Evolutionary conservation across 2,888 invertebrate species (phyloP).

Genomic region (Seira ritae): DNA sequence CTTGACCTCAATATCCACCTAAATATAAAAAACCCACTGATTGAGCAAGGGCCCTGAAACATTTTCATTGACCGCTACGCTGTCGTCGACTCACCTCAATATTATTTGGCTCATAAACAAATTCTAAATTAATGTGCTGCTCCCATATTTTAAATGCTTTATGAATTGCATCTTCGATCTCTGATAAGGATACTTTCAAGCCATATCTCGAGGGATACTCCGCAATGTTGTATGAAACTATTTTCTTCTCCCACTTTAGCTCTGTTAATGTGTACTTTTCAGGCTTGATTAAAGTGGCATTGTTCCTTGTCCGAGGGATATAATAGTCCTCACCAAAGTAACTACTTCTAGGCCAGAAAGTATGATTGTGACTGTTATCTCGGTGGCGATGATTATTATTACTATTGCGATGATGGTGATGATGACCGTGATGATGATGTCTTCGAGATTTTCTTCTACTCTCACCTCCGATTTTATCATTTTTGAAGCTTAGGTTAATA

Average conservation of each 20-base stretch:
- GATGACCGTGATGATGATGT: background rate
- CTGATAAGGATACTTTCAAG: conserved; percentile 32
- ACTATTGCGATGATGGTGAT: conserved; percentile 29
- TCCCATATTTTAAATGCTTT: conserved; percentile 67
- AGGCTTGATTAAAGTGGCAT: no score
- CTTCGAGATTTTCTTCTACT: background rate
- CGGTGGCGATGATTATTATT: background rate
- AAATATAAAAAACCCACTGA: no score
- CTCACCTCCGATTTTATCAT: conserved; percentile 13
- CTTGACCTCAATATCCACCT: conserved; percentile 74
- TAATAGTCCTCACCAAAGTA: no score
- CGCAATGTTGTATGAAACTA: conserved; percentile 61
- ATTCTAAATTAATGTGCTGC: conserved; percentile 60
- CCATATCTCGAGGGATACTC: conserved; percentile 47
- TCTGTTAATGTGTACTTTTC: no score
- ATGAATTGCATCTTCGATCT: conserved; percentile 57
- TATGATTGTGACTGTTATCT: background rate
- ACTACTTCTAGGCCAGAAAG: no score
- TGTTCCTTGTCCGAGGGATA: no score
- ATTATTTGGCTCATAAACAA: conserved; percentile 50
- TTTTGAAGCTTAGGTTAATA: conserved; percentile 39
- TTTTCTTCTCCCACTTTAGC: conserved; percentile 58
- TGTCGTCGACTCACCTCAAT: conserved; percentile 52
- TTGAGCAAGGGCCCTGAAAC: no score
- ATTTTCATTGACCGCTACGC: no score